Evolutionary conservation across 2,113 vertebrate genomes (phyloP), one percentile per base, ranked within the genome.

Genomic region (Elephas maximus): DNA sequence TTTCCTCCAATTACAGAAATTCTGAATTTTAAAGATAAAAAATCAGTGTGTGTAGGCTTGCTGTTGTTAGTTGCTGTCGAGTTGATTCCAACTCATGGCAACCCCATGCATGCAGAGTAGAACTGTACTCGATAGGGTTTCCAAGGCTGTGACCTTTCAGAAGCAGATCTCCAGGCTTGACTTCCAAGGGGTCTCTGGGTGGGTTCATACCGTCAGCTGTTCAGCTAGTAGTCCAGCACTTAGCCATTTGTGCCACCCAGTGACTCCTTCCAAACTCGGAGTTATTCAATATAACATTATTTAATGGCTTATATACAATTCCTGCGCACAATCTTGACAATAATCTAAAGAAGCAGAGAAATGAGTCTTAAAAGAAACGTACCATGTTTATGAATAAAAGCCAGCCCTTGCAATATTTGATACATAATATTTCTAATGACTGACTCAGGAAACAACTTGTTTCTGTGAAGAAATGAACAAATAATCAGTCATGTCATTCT

Each of bases 341-440:
- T 79, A 73, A 62, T 48, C 73, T 92, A 78, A 63, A 81, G 45
- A 37, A 23, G 0, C 15, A 93, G 77, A 14, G 23, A 17, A 91
- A 15, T 48, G 81, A 60, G 80, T 94, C 53, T 96, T 45, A 65
- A 18, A 96, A 90, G 33, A 94, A 97, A 99, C 99, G 98, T 99
- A 99, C 99, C 99, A 37, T 99, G 99, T 98, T 99, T 99, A 98
- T 99, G 99, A 98, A 99, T 99, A 99, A 99, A 99, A 60, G 99
- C 99, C 98, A 99, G 98, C 86, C 99, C 99, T 99, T 99, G 99
- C 96, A 99, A 98, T 99, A 99, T 99, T 97, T 99, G 99, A 99
- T 99, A 99, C 99, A 99, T 99, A 99, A 99, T 99, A 98, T 99
- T 99, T 99, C 99, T 99, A 99, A 99, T 99, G 98, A 99, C 99